These are phyloP conservation scores for Furcifer pardalis DNA, from an alignment of 2,797 vertebrate species.

Conservation along the genomic window DNA sequence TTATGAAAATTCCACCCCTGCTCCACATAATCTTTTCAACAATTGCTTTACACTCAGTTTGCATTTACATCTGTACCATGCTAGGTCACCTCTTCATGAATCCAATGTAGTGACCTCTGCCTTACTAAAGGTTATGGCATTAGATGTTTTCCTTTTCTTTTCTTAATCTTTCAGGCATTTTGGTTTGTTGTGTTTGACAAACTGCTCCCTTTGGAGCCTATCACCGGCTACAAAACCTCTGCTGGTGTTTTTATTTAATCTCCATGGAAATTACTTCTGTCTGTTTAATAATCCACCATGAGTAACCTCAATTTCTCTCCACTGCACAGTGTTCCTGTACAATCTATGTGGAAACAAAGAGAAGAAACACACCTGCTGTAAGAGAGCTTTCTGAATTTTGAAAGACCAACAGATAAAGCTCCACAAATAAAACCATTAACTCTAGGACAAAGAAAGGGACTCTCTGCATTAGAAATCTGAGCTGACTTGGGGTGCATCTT, in stretches of 20 bases:
- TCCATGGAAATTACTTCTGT: neutral
- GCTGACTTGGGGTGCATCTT: too few relatives aligned
- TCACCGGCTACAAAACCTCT: neutral
- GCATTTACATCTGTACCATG: too few relatives aligned
- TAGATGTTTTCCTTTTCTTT: neutral
- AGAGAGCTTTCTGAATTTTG: neutral
- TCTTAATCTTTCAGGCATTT: neutral
- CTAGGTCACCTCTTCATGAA: too few relatives aligned
- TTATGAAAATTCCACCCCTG: too few relatives aligned
- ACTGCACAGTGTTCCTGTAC: neutral
- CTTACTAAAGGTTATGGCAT: too few relatives aligned
- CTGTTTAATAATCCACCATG: neutral
- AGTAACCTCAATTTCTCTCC: too few relatives aligned
- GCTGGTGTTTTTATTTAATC: neutral
- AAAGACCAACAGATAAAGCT: neutral
- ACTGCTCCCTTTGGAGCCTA: neutral
- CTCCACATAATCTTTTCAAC: too few relatives aligned
- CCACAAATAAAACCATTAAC: neutral
- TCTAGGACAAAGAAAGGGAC: neutral
- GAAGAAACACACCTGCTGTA: neutral
- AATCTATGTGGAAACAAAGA: neutral
- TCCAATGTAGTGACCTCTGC: too few relatives aligned
- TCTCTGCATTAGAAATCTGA: neutral
- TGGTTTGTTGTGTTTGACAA: neutral
- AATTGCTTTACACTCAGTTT: too few relatives aligned